Conservation (phyloP, 2,888 invertebrate genomes). For the Ypsolopha scabrella region DNA sequence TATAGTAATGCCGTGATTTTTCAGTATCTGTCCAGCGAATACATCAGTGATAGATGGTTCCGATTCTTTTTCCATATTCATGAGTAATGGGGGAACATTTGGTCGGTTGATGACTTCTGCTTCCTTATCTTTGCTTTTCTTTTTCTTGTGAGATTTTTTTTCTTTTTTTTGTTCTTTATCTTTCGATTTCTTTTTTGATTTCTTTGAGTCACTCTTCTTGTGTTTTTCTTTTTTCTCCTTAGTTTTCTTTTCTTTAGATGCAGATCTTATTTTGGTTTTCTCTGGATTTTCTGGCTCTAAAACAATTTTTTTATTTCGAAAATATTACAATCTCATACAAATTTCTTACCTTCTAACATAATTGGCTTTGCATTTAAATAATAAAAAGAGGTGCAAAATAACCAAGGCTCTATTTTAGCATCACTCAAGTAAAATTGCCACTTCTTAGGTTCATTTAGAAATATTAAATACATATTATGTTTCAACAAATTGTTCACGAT, state of each 20-base stretch:
- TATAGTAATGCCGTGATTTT: slow-evolving; percentile 52
- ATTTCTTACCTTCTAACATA: no score
- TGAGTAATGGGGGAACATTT: slow-evolving; percentile 55
- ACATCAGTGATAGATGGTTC: slow-evolving; percentile 73
- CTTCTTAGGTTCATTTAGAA: no score
- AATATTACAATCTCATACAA: no score
- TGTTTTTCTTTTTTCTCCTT: slow-evolving; percentile 38
- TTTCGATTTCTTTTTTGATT: slow-evolving; percentile 52
- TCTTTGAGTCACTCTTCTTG: slow-evolving; percentile 44
- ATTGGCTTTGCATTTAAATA: no score
- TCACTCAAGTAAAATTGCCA: no score
- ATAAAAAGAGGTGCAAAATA: no score
- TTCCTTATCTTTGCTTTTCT: slow-evolving; percentile 24
- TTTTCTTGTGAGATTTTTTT: slow-evolving; percentile 57
- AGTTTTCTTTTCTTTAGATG: slow-evolving; percentile 27
- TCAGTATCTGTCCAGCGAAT: slow-evolving; percentile 73
- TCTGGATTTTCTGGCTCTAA: slow-evolving; percentile 13
- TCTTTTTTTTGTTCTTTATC: slow-evolving; percentile 40
- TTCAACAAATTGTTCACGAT: no score
- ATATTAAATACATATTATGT: no score
- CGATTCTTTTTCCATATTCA: slow-evolving; percentile 60
- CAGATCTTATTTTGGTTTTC: slow-evolving; percentile 37
- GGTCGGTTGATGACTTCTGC: slow-evolving; percentile 48
- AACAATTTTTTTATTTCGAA: no score
- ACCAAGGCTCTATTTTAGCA: no score